A percentile compares a stretch with the other conserved stretches of the same genome.
Evolutionary conservation across 1,140 invertebrate genomes (phyloP).

Genomic region (Anagrus nilaparvatae): DNA sequence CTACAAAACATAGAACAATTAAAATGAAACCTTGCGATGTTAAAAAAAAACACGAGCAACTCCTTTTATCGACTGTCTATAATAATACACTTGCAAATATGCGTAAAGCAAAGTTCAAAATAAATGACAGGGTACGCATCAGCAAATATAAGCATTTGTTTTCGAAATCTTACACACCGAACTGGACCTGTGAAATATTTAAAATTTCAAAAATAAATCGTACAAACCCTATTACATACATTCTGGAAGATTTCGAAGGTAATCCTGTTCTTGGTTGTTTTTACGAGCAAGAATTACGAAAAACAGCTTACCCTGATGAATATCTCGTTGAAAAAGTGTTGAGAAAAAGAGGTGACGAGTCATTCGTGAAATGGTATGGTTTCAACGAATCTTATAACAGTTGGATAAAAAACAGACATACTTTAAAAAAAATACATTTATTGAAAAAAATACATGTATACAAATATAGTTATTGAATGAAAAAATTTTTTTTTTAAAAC

Average conservation of each 20-base stretch:
- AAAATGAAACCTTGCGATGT: too few species aligned
- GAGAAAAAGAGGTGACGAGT: neutral
- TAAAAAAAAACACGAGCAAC: too few species aligned
- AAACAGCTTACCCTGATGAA: neutral
- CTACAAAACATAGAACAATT: too few species aligned
- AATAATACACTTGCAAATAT: neutral
- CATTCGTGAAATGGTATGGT: neutral
- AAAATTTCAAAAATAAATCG: too few species aligned
- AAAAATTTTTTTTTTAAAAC: too few species aligned
- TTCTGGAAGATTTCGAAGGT: neutral
- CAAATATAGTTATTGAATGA: too few species aligned
- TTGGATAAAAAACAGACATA: neutral
- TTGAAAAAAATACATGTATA: too few species aligned
- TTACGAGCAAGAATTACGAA: neutral
- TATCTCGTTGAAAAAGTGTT: neutral
- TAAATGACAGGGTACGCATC: too few species aligned
- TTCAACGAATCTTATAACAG: neutral
- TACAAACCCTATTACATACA: neutral
- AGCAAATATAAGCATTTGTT: neutral
- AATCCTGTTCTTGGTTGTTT: neutral
- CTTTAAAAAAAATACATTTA: too few species aligned
- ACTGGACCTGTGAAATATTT: neutral
- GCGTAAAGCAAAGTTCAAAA: too few species aligned
- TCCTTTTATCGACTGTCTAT: too few species aligned
- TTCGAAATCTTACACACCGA: neutral